Conservation (phyloP, 2,797 vertebrate species). For the Aldrovandia affinis region DNA sequence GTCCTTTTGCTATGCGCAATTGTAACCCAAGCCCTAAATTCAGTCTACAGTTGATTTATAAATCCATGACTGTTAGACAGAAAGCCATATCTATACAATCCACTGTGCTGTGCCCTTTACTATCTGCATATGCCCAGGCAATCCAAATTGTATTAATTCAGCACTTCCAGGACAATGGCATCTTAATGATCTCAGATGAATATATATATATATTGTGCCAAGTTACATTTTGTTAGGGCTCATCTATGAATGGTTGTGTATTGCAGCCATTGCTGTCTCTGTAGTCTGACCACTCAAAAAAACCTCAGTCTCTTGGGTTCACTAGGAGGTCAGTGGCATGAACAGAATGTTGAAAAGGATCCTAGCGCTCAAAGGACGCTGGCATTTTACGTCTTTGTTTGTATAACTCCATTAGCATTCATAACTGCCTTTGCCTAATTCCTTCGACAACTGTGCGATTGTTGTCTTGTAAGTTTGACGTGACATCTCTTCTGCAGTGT, state of each 20-base stretch:
- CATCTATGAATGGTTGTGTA: not conserved
- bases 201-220: not conserved
- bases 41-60: too few species aligned
- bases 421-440: not conserved
- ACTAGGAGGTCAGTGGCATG: not conserved
- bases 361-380: not conserved
- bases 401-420: not conserved
- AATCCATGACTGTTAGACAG: too few species aligned
- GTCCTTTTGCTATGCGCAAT: too few species aligned
- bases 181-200: not conserved
- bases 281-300: not conserved
- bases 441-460: not conserved
- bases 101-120: too few species aligned
- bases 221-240: not conserved
- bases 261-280: not conserved
- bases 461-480: not conserved
- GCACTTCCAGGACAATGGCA: not conserved
- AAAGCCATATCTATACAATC: too few species aligned
- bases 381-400: not conserved
- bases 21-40: too few species aligned
- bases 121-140: not conserved
- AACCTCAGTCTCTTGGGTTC: not conserved
- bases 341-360: not conserved
- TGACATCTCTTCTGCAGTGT: not conserved
- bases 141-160: not conserved